Evolutionary conservation across 1,140 invertebrate species (phyloP), one percentile per base, ranked within the genome.

Genomic region (Kradibia gibbosae): DNA sequence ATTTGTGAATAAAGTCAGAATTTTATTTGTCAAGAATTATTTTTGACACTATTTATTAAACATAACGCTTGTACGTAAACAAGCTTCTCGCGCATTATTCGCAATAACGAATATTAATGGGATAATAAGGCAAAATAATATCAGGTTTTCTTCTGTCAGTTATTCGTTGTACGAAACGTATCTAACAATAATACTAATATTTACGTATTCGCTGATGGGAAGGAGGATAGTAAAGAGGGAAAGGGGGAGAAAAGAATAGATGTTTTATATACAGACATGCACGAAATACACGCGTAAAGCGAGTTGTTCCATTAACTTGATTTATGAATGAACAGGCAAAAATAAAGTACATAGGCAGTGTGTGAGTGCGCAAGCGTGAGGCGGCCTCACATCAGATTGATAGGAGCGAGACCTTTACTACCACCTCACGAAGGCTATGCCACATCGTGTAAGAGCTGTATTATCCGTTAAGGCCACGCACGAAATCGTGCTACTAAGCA

Each of bases 291-390:
- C n/a, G n/a, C n/a, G n/a, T n/a, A n/a, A n/a, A n/a, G n/a, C n/a
- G n/a, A 87, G 85, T 88, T 83, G 83, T 83, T 71, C 85, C 84
- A 88, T 88, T 88, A 88, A 85, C 81, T 75, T 80, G 87, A 88
- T 88, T 87, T 87, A 88, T 85, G 78, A 77, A 53, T 62, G 79
- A 75, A 71, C 22, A 31, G 60, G 82, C 79, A 83, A 79, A 87
- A 87, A 87, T 86, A 88, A 87, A 86, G 84, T 86, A 85, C 83
- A 20, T 8, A n/a, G 36, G 25, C 5, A 5, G 81, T 4, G 25
- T 80, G 74, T 77, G 70, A 76, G 78, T 55, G 65, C 20, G 5
- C 50, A 3, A 15, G 31, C n/a, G 31, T 72, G 4, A 31, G 25
- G 25, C 34, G 42, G 50, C 50, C 3, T 53, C 50, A 31, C 71